Evolutionary conservation across 1,140 invertebrate species (phyloP).

Genomic region (Gonatopus flavifemur): DNA sequence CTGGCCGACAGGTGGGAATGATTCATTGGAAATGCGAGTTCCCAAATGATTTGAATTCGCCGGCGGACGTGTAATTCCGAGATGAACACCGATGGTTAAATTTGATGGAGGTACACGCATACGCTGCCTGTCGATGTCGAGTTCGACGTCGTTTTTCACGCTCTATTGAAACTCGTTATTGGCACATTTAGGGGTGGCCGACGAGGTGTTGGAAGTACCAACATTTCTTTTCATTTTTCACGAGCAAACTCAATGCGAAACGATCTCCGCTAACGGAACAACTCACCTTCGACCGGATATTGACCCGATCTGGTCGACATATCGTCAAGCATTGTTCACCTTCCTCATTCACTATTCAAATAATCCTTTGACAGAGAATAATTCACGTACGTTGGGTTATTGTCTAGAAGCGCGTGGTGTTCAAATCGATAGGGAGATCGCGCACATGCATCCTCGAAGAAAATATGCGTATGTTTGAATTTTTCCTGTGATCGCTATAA

Average conservation of each 20-base stretch:
- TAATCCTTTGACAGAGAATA: constrained; percentile 24
- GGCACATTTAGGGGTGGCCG: background rate
- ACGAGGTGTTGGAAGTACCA: too few relatives aligned
- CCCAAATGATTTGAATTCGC: too few relatives aligned
- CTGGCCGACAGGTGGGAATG: too few relatives aligned
- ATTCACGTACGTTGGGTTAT: constrained; percentile 33
- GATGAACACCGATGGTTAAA: too few relatives aligned
- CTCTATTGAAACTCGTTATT: background rate
- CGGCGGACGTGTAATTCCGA: too few relatives aligned
- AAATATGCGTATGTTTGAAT: too few relatives aligned
- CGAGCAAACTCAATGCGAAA: constrained; percentile 4
- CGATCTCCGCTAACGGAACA: constrained; percentile 10
- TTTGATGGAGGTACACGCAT: background rate
- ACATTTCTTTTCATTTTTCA: background rate
- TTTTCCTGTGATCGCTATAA: too few relatives aligned
- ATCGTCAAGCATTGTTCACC: constrained; percentile 35
- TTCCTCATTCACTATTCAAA: constrained; percentile 28
- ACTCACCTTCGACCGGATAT: constrained; percentile 32
- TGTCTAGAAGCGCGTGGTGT: constrained; percentile 20
- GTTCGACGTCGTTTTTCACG: too few relatives aligned
- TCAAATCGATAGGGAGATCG: too few relatives aligned
- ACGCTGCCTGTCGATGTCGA: background rate
- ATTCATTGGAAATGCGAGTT: too few relatives aligned
- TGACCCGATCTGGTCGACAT: constrained; percentile 33
- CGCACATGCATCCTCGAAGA: too few relatives aligned